Conservation (phyloP, 1,140 invertebrate species). For the Aricia agestis region DNA sequence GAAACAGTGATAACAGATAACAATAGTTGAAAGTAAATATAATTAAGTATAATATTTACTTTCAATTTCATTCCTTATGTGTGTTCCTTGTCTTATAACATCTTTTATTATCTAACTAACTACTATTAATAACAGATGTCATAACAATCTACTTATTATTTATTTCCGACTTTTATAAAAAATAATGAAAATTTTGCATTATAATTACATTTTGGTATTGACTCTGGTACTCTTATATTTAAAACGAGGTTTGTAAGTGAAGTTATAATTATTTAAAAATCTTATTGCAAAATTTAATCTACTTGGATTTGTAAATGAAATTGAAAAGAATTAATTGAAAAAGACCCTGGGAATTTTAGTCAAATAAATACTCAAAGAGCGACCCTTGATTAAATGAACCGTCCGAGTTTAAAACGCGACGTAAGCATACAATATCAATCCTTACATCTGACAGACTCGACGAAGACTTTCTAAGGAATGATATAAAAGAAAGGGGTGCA, state of each 20-base stretch:
- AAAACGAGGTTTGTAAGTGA: not conserved
- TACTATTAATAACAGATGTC: no score
- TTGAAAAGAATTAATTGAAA: constrained; percentile 34
- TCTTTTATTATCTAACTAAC: no score
- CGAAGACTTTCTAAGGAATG: constrained; percentile 14
- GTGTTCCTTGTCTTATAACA: no score
- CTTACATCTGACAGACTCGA: not conserved
- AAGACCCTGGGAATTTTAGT: constrained; percentile 29
- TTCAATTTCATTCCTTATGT: no score
- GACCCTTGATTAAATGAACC: constrained; percentile 30
- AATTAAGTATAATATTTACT: no score
- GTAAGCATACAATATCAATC: constrained; percentile 23
- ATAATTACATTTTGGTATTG: no score
- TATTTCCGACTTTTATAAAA: no score
- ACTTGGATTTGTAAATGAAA: constrained; percentile 21
- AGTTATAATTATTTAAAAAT: not conserved
- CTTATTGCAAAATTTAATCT: not conserved
- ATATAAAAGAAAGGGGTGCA: constrained; percentile 11
- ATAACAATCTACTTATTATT: no score
- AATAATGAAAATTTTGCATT: no score
- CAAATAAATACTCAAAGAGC: constrained; percentile 32
- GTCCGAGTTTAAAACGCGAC: constrained; percentile 24
- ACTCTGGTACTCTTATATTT: not conserved
- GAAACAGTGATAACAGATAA: no score
- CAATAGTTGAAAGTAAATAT: no score